These are phyloP conservation scores for Lepidochrysops patricia DNA, from an alignment of 2,888 invertebrate genomes.

Conservation along the genomic window DNA sequence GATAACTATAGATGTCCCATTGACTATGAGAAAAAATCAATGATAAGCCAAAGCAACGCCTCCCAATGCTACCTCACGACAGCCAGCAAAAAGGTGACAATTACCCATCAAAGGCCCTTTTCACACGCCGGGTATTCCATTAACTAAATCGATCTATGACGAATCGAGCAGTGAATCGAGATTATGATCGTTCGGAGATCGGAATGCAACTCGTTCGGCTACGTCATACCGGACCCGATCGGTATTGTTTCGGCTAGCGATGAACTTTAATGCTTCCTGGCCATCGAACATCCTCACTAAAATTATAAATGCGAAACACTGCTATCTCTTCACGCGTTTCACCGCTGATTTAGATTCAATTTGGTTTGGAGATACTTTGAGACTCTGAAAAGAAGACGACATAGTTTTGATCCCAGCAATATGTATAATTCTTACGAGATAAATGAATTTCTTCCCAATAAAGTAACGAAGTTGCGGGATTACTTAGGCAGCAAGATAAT, in stretches of 20 bases:
- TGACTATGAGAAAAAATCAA: background rate
- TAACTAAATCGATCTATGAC: constrained; percentile 70
- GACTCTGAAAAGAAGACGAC: too few species aligned
- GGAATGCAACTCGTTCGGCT: constrained; percentile 72
- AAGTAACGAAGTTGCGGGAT: too few species aligned
- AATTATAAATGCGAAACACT: too few species aligned
- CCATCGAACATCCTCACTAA: too few species aligned
- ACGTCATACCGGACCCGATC: constrained; percentile 56
- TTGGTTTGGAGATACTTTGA: too few species aligned
- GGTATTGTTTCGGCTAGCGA: constrained; percentile 20
- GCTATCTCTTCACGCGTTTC: too few species aligned
- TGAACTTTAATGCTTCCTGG: background rate
- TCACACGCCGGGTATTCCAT: constrained; percentile 69
- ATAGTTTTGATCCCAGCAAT: too few species aligned
- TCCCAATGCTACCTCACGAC: background rate
- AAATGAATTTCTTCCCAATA: too few species aligned
- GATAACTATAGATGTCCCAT: too few species aligned
- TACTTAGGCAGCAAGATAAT: too few species aligned
- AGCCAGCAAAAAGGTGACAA: constrained; percentile 15
- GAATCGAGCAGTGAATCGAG: constrained; percentile 68
- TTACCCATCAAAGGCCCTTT: constrained; percentile 24
- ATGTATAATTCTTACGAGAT: too few species aligned
- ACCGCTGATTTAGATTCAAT: too few species aligned
- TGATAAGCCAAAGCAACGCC: background rate
- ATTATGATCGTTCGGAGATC: constrained; percentile 66